Evolutionary conservation across 1,140 invertebrate species (phyloP).

Genomic region (Caerostris extrusa): DNA sequence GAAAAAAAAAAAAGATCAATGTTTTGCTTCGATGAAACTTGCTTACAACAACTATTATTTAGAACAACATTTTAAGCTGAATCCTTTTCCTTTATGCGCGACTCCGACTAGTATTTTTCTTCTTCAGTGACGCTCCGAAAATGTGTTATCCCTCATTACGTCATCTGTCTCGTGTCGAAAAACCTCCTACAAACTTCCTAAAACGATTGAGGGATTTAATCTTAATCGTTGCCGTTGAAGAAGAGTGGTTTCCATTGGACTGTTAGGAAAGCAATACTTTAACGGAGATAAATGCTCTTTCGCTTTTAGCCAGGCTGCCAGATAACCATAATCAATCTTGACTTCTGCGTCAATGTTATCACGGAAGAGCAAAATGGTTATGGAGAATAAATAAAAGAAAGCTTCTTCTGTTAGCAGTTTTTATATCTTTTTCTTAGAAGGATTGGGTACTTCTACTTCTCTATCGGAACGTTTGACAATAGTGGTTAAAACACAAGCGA

Average conservation of each 20-base stretch:
- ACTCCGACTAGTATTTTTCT: background rate
- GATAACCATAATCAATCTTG: background rate
- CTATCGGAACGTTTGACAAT: too few species aligned
- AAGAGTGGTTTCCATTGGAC: background rate
- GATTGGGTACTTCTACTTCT: too few species aligned
- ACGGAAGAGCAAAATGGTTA: background rate
- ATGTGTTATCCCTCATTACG: background rate
- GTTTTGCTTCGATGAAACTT: too few species aligned
- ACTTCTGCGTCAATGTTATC: conserved; percentile 11
- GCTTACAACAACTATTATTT: too few species aligned
- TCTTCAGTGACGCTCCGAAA: background rate
- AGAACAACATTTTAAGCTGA: too few species aligned
- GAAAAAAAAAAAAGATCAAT: too few species aligned
- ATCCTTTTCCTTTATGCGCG: too few species aligned
- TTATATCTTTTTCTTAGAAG: too few species aligned
- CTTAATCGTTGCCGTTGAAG: background rate
- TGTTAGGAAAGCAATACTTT: background rate
- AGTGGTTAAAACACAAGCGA: too few species aligned
- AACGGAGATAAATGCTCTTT: background rate
- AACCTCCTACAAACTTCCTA: background rate
- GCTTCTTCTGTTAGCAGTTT: too few species aligned
- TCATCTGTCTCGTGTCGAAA: background rate
- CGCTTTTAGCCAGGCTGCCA: background rate
- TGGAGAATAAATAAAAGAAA: background rate
- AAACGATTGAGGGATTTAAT: background rate